Base-by-base conservation (phyloP, 2,888 invertebrate species). In the Cheiracanthium punctorium region DNA sequence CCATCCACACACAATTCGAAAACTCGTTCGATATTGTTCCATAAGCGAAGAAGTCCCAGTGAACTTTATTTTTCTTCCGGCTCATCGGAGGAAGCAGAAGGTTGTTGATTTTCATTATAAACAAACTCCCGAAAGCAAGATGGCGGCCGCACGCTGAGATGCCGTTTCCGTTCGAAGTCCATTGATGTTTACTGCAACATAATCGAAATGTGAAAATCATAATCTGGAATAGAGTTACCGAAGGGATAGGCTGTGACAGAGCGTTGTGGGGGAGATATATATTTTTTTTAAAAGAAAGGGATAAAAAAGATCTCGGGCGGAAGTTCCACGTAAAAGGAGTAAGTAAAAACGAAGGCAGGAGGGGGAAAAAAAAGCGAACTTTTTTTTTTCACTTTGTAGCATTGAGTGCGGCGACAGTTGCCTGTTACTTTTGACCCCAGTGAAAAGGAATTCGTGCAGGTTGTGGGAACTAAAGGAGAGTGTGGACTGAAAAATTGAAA, bases 51-150 rank as follows among this genome's bases (percentile, higher is more conserved):
- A 1, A 58, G 58, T 58, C 58, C 58, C 30, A 73, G 72, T 67
- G 71, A 79, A 79, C 79, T 79, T 75, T 80, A 79, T 85, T 79
- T n/a, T 82, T 73, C 79, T 85, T 85, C 84, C 84, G 84, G 84
- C 79, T 79, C 74, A 24, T 14, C 64, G 82, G n/a, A 70, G 82
- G 84, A 74, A 58, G 79, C 79, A 85, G 84, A 85, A 79, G 82
- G 77, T 7, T n/a, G n/a, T n/a, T n/a, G n/a, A 65, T 76, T 71
- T 71, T 82, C 64, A 76, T n/a, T n/a, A n/a, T 33, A 82, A 76
- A 71, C 82, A 82, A 82, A 81, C 71, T 14, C n/a, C 29, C n/a
- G n/a, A n/a, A 24, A 58, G 58, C 1, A 58, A 58, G 24, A 58
- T 58, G 58, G 58, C 58, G 58, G 58, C 58, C 24, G 20, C 58